Evolutionary conservation across 1,140 invertebrate species (phyloP), one percentile per base, ranked within the genome.

Genomic region (Drosophila mauritiana): DNA sequence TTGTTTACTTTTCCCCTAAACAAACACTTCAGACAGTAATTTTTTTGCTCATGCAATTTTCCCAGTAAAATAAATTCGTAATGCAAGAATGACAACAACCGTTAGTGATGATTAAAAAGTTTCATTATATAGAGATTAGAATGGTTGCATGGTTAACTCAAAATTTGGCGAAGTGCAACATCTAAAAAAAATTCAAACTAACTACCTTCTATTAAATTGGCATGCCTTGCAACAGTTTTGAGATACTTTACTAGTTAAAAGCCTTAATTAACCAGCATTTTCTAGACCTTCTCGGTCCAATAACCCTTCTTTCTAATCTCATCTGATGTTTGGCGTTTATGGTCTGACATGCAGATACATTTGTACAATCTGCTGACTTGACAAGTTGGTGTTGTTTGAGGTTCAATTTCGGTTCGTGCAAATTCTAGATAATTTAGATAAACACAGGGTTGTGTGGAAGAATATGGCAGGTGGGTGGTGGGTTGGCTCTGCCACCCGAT

Each of bases 391-490:
- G 31, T 31, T 69, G 31, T 40, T 8, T 25, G 25, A 7, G 43
- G 13, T 62, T 37, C 62, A 69, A 83, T 83, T 78, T 78, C 36
- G 80, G 70, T 61, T 79, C 55, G 55, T 62, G 37, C 69, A 78
- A 83, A 72, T 61, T 78, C 45, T 56, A 59, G 75, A 79, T 84
- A 79, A 83, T 76, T 79, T 67, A 84, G 80, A 80, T 76, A 84
- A 84, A 79, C 80, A 83, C 67, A 43, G 70, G 58, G 45, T 57
- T 45, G 42, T 20, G 45, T 40, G 36, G 13, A 7, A 31, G 56
- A 73, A 58, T 53, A 36, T 42, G 25, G 13, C 10, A n/a, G 6
- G n/a, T 22, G 20, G 4, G 17, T 42, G 51, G 34, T 22, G 27
- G 27, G 27, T 17, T 15, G 31, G 15, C 27, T 27, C 7, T n/a